These are phyloP conservation scores for Chascanopsetta lugubris DNA, from an alignment of 2,113 vertebrate genomes.

Conservation along the genomic window DNA sequence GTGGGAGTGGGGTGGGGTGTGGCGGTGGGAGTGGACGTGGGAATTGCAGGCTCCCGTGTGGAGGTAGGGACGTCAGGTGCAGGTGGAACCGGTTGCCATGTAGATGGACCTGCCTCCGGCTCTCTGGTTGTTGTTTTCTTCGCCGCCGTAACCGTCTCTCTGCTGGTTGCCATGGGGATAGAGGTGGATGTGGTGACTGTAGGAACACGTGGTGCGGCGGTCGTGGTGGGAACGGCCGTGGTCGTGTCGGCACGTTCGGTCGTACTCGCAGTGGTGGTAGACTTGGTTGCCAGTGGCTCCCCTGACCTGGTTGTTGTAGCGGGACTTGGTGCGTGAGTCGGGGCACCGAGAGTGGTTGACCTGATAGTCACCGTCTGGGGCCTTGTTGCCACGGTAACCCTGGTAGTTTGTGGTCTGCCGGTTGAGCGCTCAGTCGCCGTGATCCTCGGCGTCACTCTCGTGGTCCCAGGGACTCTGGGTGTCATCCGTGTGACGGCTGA, in stretches of 20 bases:
- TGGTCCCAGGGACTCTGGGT: conserved; percentile 47
- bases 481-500: conserved; percentile 24
- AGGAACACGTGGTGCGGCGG: conserved; percentile 14
- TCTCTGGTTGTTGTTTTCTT: conserved; percentile 34
- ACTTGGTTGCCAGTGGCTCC: conserved; percentile 22
- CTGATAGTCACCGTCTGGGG: conserved; percentile 44
- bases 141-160: conserved; percentile 20
- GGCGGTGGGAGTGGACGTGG: not conserved
- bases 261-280: conserved; percentile 22
- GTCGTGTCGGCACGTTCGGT: conserved; percentile 20
- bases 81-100: conserved; percentile 14
- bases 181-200: conserved; percentile 16
- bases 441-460: conserved; percentile 50
- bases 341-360: conserved; percentile 28
- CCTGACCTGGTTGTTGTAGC: conserved; percentile 24
- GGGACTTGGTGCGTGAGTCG: conserved; percentile 8
- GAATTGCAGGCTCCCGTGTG: conserved; percentile 24
- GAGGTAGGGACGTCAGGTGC: conserved; percentile 6
- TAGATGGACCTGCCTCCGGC: conserved; percentile 1
- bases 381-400: conserved; percentile 62
- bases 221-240: not conserved
- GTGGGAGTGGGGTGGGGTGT: conserved; percentile 15
- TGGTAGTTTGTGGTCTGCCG: conserved; percentile 55
- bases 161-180: conserved; percentile 3
- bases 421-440: conserved; percentile 39